Base-by-base conservation (phyloP, 2,888 invertebrate genomes). In the Plemyria rubiginata region DNA sequence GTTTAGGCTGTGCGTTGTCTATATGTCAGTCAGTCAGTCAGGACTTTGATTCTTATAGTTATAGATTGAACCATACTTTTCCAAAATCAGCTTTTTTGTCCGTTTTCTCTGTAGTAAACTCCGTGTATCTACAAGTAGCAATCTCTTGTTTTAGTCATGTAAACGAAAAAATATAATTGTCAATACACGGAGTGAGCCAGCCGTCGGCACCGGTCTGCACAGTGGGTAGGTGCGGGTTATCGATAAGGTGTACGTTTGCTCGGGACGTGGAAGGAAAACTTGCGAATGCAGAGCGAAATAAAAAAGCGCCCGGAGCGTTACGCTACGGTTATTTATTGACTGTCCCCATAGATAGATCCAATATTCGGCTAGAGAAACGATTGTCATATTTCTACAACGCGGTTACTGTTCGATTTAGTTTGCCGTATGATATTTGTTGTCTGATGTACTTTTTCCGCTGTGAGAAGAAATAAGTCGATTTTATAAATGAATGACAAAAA, bases 321-420 rank as follows among this genome's bases (percentile, higher is more conserved):
- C 60, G 55, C 67, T 62, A 57, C 66, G 51, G 64, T 66, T 68
- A 70, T 67, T 67, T 70, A 70, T 70, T 57, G 68, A 68, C 56
- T 70, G 66, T 70, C 67, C 70, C 65, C 62, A 59, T 66, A 64
- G 70, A 70, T 67, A 62, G 70, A 70, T 70, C 64, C 68, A 62
- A 65, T 67, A 68, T 59, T 55, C 64, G 60, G 60, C 64, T 66
- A 64, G 58, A 62, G 67, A 54, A 65, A 65, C 57, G 65, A 48
- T 55, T 61, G 66, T 62, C 58, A 61, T 67, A 62, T 62, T 70
- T 66, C 63, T 65, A 60, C 50, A 64, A 60, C 50, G n/a, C n/a
- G 56, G 60, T 57, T 57, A 60, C 57, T 32, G 60, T 65, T 57
- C 54, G 49, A 54, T 65, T 65, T 65, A 57, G 53, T 65, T 60